A percentile compares a stretch with the other conserved stretches of the same genome.
Evolutionary conservation across 2,888 invertebrate species (phyloP).

Genomic region (Crematogaster levior): DNA sequence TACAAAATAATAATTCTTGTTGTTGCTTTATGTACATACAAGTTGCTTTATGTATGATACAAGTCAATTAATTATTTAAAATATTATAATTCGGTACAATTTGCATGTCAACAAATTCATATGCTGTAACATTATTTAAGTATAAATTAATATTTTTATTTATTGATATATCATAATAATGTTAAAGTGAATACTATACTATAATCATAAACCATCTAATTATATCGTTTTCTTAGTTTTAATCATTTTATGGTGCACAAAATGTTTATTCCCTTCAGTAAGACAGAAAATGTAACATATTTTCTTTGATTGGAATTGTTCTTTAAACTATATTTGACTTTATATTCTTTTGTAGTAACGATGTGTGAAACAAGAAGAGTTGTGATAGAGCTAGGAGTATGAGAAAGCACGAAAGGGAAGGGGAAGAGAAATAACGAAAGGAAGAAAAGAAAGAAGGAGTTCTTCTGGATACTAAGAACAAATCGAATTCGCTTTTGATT

Average conservation of each 20-base stretch:
- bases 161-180: not conserved
- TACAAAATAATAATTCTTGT: not conserved
- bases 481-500: constrained; percentile 31
- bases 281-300: not conserved
- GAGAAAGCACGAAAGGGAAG: not conserved
- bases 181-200: not conserved
- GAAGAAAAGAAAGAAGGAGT: constrained; percentile 22
- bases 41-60: too few relatives aligned
- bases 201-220: not conserved
- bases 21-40: too few relatives aligned
- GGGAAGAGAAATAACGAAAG: not conserved
- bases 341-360: constrained; percentile 1
- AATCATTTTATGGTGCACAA: not conserved
- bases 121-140: not conserved
- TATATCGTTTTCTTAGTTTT: not conserved
- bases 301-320: constrained; percentile 16
- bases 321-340: constrained; percentile 8
- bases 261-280: not conserved
- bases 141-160: not conserved
- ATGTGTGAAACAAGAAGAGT: constrained; percentile 29
- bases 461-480: not conserved
- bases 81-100: not conserved
- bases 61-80: not conserved
- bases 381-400: not conserved
- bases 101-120: not conserved